Percentiles rank a stretch among this genome's conserved stretches.
Conservation (phyloP, 1,140 invertebrate species). For the Plutomurus gul region DNA sequence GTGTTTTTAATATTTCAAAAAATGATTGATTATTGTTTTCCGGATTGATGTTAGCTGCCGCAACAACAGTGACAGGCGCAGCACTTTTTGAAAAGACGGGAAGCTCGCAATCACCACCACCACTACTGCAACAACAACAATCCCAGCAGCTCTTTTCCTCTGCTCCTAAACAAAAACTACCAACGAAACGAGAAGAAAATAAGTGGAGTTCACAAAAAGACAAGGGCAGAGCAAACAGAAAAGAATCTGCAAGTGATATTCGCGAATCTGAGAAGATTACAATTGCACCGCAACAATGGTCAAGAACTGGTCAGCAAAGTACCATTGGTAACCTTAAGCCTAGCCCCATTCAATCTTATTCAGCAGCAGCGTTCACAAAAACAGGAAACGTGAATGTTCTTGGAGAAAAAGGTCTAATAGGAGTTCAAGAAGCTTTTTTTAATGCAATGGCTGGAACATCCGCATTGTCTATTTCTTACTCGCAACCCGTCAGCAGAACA, state of each 20-base stretch:
- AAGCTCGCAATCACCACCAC: too few species aligned
- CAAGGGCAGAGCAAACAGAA: too few species aligned
- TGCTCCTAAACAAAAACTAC: too few species aligned
- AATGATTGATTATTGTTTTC: slow-evolving; percentile 25
- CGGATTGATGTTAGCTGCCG: too few species aligned
- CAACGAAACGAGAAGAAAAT: too few species aligned
- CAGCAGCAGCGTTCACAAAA: neutral
- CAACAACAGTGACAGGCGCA: too few species aligned
- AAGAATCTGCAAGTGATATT: neutral
- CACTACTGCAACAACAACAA: too few species aligned
- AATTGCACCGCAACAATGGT: slow-evolving; percentile 1
- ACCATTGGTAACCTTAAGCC: neutral
- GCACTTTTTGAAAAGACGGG: too few species aligned
- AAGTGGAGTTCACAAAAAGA: too few species aligned
- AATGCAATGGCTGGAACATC: neutral
- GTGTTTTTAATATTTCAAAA: neutral
- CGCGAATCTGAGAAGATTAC: neutral
- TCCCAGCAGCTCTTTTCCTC: too few species aligned
- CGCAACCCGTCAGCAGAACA: neutral
- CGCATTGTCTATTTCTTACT: neutral
- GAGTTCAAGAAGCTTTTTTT: slow-evolving; percentile 4
- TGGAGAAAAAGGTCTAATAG: neutral
- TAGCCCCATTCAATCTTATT: neutral
- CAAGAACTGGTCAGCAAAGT: neutral
- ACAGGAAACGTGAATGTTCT: neutral